These are phyloP conservation scores for Eupithecia pulchellata DNA, from an alignment of 2,888 invertebrate species.

Conservation along the genomic window DNA sequence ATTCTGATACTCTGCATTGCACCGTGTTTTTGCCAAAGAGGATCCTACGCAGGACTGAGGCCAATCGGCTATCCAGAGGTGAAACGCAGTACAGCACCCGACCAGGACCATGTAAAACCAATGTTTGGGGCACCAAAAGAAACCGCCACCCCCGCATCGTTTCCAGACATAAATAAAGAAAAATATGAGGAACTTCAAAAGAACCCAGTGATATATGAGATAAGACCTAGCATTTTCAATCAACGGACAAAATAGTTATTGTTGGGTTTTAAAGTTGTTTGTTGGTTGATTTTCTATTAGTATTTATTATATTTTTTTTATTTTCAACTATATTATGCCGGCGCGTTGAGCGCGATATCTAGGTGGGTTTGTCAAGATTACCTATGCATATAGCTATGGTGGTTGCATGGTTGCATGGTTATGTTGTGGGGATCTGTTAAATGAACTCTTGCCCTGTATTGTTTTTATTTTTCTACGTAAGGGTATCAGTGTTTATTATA, in stretches of 20 bases:
- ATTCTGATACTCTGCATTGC: conserved; percentile 6
- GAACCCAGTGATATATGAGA: neutral
- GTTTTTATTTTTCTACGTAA: too few relatives aligned
- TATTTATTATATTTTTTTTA: too few relatives aligned
- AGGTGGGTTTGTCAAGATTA: too few relatives aligned
- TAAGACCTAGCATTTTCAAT: neutral
- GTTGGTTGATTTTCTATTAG: neutral
- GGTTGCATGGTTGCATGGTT: too few relatives aligned
- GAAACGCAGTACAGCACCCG: neutral
- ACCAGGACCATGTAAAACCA: neutral
- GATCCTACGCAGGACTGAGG: conserved; percentile 41
- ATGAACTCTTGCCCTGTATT: too few relatives aligned
- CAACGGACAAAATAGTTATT: neutral
- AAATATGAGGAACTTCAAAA: neutral
- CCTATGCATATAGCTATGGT: too few relatives aligned
- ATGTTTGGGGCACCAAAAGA: neutral
- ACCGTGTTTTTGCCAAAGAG: conserved; percentile 45
- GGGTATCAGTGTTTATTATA: too few relatives aligned
- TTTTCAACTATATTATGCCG: neutral
- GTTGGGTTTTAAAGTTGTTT: neutral
- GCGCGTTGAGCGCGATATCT: too few relatives aligned
- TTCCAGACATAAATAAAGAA: neutral
- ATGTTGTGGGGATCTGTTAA: too few relatives aligned
- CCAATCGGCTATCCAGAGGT: conserved; percentile 14
- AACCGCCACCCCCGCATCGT: neutral